Base-by-base conservation (phyloP, 2,888 invertebrate species). In the Nudaria mundana region DNA sequence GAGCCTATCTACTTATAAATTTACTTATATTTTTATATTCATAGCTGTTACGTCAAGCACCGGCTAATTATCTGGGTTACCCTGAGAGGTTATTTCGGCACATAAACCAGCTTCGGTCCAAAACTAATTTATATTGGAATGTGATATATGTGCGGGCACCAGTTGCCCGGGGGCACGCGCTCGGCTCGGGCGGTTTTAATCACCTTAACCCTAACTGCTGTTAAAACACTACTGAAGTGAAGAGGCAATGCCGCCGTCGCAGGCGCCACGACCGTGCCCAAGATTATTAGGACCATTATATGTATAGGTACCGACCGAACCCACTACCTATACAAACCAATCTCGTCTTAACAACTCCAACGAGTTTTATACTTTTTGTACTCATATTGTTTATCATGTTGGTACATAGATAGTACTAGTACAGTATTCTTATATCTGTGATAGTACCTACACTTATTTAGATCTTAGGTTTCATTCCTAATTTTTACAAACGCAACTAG, bases 101-200 rank as follows among this genome's bases (percentile, higher is more conserved):
- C 74, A 76, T 71, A 77, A 76, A 73, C 73, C 61, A 65, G 66
- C 66, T 64, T 63, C 70, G 65, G 69, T 66, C 76, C 66, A 78
- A 85, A 88, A 86, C 83, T 82, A 87, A 88, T 88, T 87, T 85
- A 82, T 83, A 85, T 81, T 76, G 87, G 87, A 87, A 88, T 88
- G 87, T 85, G 85, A 85, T 85, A 80, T 84, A 85, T 79, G 78
- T 75, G 69, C 71, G 75, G 72, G 66, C 70, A 64, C 56, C 53
- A 50, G 50, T 43, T 69, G 76, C 81, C 63, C 59, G 55, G 63
- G 69, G 84, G 84, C 81, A 81, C 82, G 84, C 77, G 78, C 38
- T 30, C 37, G 44, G 34, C 63, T 59, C 68, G 65, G 63, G 52
- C 63, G 63, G 67, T 72, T 79, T 81, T 86, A 86, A 85, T 86